Conservation (phyloP, 2,113 vertebrate species). For the Heliornis fulica region DNA sequence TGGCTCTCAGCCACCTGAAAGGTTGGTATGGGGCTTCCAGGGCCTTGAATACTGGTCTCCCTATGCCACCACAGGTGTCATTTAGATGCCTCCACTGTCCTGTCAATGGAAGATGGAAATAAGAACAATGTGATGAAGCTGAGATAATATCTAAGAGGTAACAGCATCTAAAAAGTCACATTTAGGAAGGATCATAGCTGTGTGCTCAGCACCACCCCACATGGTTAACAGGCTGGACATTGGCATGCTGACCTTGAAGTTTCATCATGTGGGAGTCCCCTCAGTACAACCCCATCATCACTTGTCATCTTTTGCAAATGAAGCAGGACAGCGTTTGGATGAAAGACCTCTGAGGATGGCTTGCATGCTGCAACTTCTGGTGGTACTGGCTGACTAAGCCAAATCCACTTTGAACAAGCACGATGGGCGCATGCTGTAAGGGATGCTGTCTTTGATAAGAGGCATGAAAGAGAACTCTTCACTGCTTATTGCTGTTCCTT, state of each 20-base stretch:
- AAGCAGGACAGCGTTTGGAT: not conserved
- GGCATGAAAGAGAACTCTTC: not conserved
- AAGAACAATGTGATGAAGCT: not conserved
- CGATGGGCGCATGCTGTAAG: not conserved
- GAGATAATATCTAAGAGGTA: not conserved
- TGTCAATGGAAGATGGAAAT: not conserved
- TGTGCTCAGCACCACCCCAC: not conserved
- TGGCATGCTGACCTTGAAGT: not conserved
- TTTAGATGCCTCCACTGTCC: not conserved
- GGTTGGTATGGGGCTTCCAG: not conserved
- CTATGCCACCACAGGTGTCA: not conserved
- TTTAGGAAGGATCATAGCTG: not conserved
- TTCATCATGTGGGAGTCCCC: accelerated
- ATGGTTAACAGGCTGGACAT: not conserved
- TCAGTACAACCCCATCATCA: not conserved
- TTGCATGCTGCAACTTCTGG: not conserved
- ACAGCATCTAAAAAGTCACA: not conserved
- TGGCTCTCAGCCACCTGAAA: not conserved
- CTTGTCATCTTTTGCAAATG: not conserved
- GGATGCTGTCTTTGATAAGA: not conserved
- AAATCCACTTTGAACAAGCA: not conserved
- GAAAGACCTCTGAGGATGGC: not conserved
- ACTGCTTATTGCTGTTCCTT: not conserved
- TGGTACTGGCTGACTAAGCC: not conserved
- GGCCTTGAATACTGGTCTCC: not conserved